Evolutionary conservation across 2,888 invertebrate genomes (phyloP).

Genomic region (Hypercompe scribonia): DNA sequence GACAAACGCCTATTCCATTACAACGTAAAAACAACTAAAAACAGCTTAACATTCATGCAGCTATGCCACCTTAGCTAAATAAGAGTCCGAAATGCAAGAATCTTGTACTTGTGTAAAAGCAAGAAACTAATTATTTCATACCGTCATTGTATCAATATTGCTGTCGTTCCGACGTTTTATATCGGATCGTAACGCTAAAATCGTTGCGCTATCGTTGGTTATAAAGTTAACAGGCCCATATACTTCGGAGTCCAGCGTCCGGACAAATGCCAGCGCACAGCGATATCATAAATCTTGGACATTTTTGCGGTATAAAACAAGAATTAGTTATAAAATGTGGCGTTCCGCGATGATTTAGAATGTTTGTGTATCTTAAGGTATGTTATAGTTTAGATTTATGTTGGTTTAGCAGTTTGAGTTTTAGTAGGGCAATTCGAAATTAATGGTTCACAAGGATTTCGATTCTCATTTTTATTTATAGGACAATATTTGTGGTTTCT

Average conservation of each 20-base stretch:
- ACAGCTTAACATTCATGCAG: neutral
- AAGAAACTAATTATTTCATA: neutral
- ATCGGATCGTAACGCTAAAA: neutral
- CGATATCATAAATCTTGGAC: slow-evolving; percentile 70
- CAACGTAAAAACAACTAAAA: too few relatives aligned
- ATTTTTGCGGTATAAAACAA: slow-evolving; percentile 68
- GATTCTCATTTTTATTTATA: neutral
- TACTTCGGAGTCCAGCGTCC: slow-evolving; percentile 32
- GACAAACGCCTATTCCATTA: too few relatives aligned
- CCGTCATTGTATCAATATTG: neutral
- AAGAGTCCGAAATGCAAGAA: neutral
- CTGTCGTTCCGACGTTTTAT: neutral
- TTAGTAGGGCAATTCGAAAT: neutral
- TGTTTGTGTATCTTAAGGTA: slow-evolving; percentile 16
- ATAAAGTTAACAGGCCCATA: slow-evolving; percentile 34
- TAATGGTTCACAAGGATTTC: neutral
- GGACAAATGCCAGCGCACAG: slow-evolving; percentile 53
- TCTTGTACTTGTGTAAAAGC: neutral
- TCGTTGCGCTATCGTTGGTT: slow-evolving; percentile 15
- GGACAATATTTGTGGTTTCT: neutral
- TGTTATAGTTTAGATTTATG: slow-evolving; percentile 22
- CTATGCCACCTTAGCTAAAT: neutral
- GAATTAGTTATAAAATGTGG: slow-evolving; percentile 60
- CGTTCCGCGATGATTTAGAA: slow-evolving; percentile 45
- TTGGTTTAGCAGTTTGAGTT: neutral